Percentiles rank a stretch among this genome's conserved stretches.
Conservation (phyloP, 2,888 invertebrate species). For the Ennomos quercinarius region DNA sequence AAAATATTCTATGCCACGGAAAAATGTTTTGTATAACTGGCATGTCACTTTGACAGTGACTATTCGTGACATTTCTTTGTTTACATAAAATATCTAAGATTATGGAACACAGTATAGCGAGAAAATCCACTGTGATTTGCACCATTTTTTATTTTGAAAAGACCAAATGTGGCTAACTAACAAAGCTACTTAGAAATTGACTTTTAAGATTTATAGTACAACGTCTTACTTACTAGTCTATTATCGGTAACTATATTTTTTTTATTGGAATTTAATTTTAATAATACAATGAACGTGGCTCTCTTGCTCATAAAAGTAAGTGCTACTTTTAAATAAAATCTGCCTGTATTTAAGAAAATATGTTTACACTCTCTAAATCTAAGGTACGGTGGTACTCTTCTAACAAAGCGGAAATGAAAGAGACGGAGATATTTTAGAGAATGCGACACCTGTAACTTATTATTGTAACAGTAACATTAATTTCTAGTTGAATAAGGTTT, state of each 20-base stretch:
- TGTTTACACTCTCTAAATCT: no score
- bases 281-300: slow-evolving; percentile 14
- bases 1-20: no score
- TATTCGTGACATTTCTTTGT: no score
- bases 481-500: slow-evolving; percentile 26
- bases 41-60: no score
- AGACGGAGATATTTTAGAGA: no score
- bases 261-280: slow-evolving; percentile 13
- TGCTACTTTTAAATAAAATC: slow-evolving; percentile 12
- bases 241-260: slow-evolving; percentile 29
- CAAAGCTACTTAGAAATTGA: slow-evolving; percentile 3
- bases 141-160: slow-evolving; percentile 13
- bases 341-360: no score
- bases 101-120: no score
- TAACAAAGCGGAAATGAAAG: no score
- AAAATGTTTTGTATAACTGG: no score
- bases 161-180: slow-evolving; percentile 12
- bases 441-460: neutral
- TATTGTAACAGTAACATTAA: slow-evolving; percentile 16
- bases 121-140: neutral
- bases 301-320: slow-evolving; percentile 19
- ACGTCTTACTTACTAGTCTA: slow-evolving; percentile 35
- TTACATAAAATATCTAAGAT: no score
- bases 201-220: slow-evolving; percentile 29
- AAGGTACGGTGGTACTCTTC: no score